phyloP scores from a whole-genome alignment of 2,888 invertebrate species.

The Deilephila elpenor region DNA sequence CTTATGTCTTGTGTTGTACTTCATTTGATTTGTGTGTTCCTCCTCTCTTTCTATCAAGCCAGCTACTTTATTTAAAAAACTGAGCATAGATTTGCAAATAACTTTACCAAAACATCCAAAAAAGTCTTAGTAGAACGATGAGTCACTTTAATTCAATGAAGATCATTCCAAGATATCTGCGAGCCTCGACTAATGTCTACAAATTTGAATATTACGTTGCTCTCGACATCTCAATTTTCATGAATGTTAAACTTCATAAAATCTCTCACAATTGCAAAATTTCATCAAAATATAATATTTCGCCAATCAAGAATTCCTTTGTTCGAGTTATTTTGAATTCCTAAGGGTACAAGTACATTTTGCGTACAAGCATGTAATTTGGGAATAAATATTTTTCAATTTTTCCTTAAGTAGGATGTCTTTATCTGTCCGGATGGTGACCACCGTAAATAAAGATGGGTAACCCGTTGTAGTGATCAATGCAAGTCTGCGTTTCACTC shows the following conservation, averaged over 20 bases:
- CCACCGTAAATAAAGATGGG: too few relatives aligned
- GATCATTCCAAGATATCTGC: not conserved
- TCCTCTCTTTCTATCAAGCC: too few relatives aligned
- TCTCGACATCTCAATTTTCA: not conserved
- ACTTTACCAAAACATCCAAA: too few relatives aligned
- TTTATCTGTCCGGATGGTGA: too few relatives aligned
- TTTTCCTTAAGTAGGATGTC: not conserved
- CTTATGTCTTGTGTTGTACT: too few relatives aligned
- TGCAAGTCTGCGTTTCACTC: too few relatives aligned
- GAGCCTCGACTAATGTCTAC: not conserved
- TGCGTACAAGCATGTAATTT: not conserved
- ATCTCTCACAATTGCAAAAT: constrained; percentile 6
- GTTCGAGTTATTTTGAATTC: constrained; percentile 5
- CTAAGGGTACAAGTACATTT: not conserved
- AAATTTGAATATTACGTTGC: not conserved
- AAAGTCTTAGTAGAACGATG: too few relatives aligned
- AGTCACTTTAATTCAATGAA: not conserved
- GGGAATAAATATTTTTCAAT: not conserved
- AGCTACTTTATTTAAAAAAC: too few relatives aligned
- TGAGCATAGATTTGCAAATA: too few relatives aligned
- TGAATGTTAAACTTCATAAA: constrained; percentile 6
- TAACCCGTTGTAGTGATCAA: too few relatives aligned
- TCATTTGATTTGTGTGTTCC: too few relatives aligned
- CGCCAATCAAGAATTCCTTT: not conserved
- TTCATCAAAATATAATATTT: constrained; percentile 8